Evolutionary conservation across 1,140 invertebrate species (phyloP).

Genomic region (Sitobion miscanthi): DNA sequence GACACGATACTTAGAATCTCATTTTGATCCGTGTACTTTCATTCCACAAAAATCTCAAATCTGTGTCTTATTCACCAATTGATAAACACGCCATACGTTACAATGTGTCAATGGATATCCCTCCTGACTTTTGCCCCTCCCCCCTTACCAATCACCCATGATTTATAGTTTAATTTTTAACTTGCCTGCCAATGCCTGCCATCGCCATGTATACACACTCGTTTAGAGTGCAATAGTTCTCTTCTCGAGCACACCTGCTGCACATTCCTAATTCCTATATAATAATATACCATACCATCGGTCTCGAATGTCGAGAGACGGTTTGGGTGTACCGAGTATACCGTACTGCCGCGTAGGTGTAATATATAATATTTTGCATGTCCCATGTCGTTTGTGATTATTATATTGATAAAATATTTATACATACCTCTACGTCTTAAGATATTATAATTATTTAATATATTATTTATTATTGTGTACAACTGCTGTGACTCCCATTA

Average conservation of each 20-base stretch:
- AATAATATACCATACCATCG: background rate
- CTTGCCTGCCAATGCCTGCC: background rate
- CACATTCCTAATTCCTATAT: conserved; percentile 4
- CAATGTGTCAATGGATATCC: background rate
- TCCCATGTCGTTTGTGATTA: background rate
- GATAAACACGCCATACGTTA: background rate
- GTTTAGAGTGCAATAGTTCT: background rate
- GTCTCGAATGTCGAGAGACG: background rate
- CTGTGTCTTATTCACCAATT: background rate
- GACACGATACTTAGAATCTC: background rate
- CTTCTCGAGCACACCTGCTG: background rate
- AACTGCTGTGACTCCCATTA: background rate
- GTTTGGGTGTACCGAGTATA: background rate
- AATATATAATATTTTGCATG: background rate
- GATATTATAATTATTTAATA: conserved; percentile 3
- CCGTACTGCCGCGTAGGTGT: background rate
- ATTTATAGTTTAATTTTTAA: background rate
- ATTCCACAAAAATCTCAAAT: background rate
- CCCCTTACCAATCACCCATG: too few relatives aligned
- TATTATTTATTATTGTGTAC: background rate
- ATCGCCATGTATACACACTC: background rate
- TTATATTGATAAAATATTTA: background rate
- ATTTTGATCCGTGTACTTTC: background rate
- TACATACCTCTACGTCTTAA: background rate
- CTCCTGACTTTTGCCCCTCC: background rate